Evolutionary conservation across 2,797 vertebrate species (phyloP), one percentile per base, ranked within the genome.

Genomic region (Tapirus indicus): DNA sequence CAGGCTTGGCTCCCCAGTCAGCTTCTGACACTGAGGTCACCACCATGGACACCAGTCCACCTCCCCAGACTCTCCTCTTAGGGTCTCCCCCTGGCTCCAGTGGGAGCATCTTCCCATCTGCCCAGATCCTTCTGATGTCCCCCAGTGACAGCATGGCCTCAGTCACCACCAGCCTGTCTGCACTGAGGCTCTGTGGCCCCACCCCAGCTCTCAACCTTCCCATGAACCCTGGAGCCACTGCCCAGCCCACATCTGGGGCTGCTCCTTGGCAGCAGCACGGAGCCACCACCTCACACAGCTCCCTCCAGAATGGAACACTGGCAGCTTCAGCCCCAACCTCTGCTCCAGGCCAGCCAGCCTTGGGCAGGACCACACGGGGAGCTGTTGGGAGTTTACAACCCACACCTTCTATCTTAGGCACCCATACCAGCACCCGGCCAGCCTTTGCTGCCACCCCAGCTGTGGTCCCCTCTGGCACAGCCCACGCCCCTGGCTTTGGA

Each of bases 391-490:
- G 97, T 0, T 1, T 78, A 7, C 77, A 56, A 3, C 0, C 93
- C 47, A 97, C 92, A 60, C n/a, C 72, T 2, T 95, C 98, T 60
- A 16, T 16, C 21, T 97, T 98, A 0, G 91, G 96, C 52, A 77
- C 96, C 29, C 71, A 27, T 14, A 88, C 88, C 92, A 90, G 82
- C 89, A 38, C 88, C 25, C 10, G 95, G 98, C 98, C 71, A 0
- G 74, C 97, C 0, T 38, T 99, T 0, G 96, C 97, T 21, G 94
- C 95, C 92, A 96, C 96, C 95, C 69, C 91, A 0, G 95, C 98
- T 0, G n/a, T 97, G 44, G 99, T 99, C 95, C 90, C 98, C 27
- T 99, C 99, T 0, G 98, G 99, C 12, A 97, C 98, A 56, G 97
- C 97, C 93, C 97, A 98, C 0, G 94, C 97, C 0, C 21, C 98